Conservation (phyloP, 2,113 vertebrate species). For the Dromaius novaehollandiae region DNA sequence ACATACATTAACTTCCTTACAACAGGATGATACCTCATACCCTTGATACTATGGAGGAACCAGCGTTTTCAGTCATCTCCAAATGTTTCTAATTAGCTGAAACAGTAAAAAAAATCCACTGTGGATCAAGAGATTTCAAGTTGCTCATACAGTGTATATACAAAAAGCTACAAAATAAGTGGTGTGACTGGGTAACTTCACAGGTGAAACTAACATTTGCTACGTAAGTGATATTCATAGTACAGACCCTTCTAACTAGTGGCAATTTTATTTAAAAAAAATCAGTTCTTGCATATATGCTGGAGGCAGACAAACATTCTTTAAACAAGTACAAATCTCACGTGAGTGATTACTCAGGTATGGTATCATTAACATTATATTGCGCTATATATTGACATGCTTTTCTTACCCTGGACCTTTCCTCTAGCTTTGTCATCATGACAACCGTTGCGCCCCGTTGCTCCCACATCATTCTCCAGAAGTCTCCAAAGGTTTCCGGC, state of each 20-base stretch:
- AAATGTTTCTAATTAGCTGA: background rate
- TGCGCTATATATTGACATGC: background rate
- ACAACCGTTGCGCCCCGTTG: slow-evolving; percentile 95
- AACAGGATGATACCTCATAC: background rate
- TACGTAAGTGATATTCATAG: background rate
- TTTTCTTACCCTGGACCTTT: slow-evolving; percentile 92
- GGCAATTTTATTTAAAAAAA: background rate
- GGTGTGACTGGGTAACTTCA: background rate
- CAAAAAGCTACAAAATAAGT: background rate
- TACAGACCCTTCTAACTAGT: background rate
- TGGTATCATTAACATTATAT: background rate
- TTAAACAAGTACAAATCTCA: background rate
- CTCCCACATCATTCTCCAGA: slow-evolving; percentile 99
- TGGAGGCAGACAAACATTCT: background rate
- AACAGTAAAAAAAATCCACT: background rate
- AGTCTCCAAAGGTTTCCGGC: slow-evolving; percentile 98
- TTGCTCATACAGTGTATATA: background rate
- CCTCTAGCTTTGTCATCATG: slow-evolving; percentile 99
- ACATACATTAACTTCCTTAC: background rate
- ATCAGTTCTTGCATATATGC: background rate
- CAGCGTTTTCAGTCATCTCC: background rate
- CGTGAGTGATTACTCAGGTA: background rate
- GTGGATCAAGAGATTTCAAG: background rate
- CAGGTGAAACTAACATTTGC: background rate
- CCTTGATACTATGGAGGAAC: background rate